These are phyloP conservation scores for Anoplopoma fimbria DNA, from an alignment of 2,113 vertebrate genomes.

Conservation along the genomic window DNA sequence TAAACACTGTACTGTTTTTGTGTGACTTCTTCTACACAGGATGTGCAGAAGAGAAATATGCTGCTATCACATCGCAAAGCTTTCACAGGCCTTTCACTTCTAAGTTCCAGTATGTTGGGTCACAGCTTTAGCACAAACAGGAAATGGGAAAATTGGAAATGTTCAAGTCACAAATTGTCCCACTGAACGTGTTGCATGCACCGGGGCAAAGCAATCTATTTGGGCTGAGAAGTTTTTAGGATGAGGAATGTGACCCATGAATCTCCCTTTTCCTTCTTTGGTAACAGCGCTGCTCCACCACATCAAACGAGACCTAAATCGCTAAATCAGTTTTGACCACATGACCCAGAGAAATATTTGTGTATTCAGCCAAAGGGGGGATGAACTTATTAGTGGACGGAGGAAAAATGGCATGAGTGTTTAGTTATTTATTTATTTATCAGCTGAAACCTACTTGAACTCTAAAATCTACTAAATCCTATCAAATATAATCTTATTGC, in stretches of 20 bases:
- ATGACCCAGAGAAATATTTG: constrained; percentile 66
- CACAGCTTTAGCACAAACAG: constrained; percentile 15
- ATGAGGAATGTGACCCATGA: constrained; percentile 66
- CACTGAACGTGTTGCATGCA: constrained; percentile 1
- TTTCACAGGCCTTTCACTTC: background rate
- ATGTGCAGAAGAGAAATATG: background rate
- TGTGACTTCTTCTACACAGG: background rate
- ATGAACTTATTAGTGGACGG: constrained; percentile 40
- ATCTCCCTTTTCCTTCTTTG: constrained; percentile 75
- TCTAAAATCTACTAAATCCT: background rate
- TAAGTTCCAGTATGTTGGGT: background rate
- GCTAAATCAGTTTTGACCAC: constrained; percentile 69
- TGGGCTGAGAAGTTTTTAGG: constrained; percentile 21
- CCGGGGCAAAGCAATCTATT: constrained; percentile 23
- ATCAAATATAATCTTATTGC: background rate
- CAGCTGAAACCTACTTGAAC: background rate
- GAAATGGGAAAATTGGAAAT: constrained; percentile 23
- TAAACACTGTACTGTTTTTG: background rate
- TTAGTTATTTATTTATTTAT: constrained; percentile 15
- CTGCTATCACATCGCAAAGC: background rate
- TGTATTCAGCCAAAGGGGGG: constrained; percentile 46
- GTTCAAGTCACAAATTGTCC: constrained; percentile 21
- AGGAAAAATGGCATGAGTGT: constrained; percentile 9
- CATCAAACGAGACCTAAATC: constrained; percentile 60
- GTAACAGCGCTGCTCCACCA: constrained; percentile 50